A percentile compares a stretch with the other conserved stretches of the same genome.
These are phyloP conservation scores for Pristionchus japonicus DNA, from an alignment of 2,888 invertebrate species.

Conservation along the genomic window DNA sequence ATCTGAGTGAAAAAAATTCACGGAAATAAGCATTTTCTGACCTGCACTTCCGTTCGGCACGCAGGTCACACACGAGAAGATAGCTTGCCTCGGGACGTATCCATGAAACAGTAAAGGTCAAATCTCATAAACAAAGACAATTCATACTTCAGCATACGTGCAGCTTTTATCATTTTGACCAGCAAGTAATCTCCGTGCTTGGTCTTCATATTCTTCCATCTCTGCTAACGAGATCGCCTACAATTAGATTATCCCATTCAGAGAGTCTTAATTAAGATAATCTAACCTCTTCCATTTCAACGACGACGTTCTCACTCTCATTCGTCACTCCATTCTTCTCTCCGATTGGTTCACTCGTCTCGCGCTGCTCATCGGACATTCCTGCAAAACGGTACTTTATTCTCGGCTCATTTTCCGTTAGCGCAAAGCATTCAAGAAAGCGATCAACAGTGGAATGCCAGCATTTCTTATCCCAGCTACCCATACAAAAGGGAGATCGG, in stretches of 20 bases:
- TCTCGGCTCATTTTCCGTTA: neutral
- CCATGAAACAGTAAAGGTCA: slow-evolving; percentile 80
- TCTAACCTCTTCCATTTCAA: neutral
- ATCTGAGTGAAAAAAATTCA: too few relatives aligned
- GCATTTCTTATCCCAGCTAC: too few relatives aligned
- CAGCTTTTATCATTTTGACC: slow-evolving; percentile 58
- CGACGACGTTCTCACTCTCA: neutral
- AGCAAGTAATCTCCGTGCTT: slow-evolving; percentile 52
- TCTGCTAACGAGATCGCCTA: neutral
- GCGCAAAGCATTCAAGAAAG: neutral
- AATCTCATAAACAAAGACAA: neutral
- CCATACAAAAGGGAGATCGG: too few relatives aligned
- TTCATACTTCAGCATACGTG: slow-evolving; percentile 69
- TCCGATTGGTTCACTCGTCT: neutral
- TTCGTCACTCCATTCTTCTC: neutral
- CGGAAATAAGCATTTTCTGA: neutral
- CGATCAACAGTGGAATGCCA: neutral
- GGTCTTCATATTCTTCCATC: neutral
- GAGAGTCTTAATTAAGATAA: too few relatives aligned
- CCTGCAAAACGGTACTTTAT: neutral
- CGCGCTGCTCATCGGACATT: neutral
- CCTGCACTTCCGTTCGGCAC: slow-evolving; percentile 66
- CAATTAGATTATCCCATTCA: neutral
- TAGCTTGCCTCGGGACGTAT: slow-evolving; percentile 90
- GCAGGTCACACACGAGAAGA: slow-evolving; percentile 95